These are phyloP conservation scores for Artibeus lituratus DNA, from an alignment of 2,797 vertebrate species.

Conservation along the genomic window DNA sequence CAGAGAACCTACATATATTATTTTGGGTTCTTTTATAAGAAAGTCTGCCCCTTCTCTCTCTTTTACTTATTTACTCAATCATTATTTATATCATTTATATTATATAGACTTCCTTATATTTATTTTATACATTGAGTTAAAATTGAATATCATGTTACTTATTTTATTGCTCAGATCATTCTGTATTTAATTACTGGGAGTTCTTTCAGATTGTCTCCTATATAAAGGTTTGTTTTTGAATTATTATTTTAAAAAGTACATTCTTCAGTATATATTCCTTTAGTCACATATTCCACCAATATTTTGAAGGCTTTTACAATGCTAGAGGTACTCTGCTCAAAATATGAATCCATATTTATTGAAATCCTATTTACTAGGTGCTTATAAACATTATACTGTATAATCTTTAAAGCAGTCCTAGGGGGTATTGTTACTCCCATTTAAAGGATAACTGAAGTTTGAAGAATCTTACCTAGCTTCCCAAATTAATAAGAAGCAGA, in stretches of 20 bases:
- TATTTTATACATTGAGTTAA: background rate
- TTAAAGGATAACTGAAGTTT: background rate
- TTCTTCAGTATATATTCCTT: background rate
- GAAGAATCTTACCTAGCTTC: background rate
- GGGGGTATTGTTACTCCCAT: background rate
- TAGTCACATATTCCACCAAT: background rate
- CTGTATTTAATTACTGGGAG: background rate
- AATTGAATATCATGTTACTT: background rate
- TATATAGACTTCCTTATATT: background rate
- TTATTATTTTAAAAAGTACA: background rate
- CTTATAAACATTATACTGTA: background rate
- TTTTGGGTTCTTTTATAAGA: background rate
- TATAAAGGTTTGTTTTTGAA: constrained; percentile 19
- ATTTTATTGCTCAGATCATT: constrained; percentile 7
- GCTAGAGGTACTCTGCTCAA: background rate
- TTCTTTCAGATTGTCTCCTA: background rate
- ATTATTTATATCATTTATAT: background rate
- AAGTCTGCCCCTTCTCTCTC: background rate
- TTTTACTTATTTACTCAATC: background rate
- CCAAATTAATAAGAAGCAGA: background rate
- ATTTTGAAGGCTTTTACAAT: background rate
- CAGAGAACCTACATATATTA: background rate
- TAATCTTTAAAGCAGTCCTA: background rate
- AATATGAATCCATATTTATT: background rate
- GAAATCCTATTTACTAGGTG: background rate